Conservation (phyloP, 2,888 invertebrate genomes). For the Athalia cordata region DNA sequence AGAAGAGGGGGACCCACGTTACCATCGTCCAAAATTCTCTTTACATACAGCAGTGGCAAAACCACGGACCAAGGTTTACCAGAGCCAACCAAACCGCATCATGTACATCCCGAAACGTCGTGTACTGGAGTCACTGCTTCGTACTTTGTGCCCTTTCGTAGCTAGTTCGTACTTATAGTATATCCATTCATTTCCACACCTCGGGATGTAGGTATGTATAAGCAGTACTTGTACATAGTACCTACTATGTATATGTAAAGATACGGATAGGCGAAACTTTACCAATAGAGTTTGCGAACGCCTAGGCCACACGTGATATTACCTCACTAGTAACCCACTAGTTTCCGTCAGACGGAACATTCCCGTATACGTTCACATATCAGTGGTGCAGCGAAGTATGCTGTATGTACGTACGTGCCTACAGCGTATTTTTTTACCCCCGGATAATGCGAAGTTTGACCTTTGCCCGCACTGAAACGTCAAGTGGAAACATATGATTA, state of each 20-base stretch:
- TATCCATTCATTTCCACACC: constrained; percentile 21
- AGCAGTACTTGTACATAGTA: background rate
- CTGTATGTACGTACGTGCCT: too few species aligned
- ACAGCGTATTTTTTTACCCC: too few species aligned
- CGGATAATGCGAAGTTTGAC: too few species aligned
- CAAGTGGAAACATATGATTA: too few species aligned
- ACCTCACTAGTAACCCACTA: background rate
- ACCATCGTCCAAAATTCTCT: background rate
- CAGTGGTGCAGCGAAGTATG: too few species aligned
- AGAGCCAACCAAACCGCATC: constrained; percentile 31
- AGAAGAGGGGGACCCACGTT: background rate
- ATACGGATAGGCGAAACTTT: constrained; percentile 5
- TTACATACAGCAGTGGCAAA: constrained; percentile 1
- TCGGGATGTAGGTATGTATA: background rate
- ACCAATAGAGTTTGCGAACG: constrained; percentile 10
- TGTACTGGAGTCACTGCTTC: background rate
- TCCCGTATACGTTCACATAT: background rate
- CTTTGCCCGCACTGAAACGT: too few species aligned
- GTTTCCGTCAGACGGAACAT: constrained; percentile 3
- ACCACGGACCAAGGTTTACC: constrained; percentile 31
- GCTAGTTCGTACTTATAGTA: background rate
- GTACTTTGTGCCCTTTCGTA: background rate
- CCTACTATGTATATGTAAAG: too few species aligned
- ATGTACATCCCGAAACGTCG: constrained; percentile 24
- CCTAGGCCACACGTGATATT: background rate